Conservation (phyloP, 2,888 invertebrate genomes). For the Neuroscelio doddi region DNA sequence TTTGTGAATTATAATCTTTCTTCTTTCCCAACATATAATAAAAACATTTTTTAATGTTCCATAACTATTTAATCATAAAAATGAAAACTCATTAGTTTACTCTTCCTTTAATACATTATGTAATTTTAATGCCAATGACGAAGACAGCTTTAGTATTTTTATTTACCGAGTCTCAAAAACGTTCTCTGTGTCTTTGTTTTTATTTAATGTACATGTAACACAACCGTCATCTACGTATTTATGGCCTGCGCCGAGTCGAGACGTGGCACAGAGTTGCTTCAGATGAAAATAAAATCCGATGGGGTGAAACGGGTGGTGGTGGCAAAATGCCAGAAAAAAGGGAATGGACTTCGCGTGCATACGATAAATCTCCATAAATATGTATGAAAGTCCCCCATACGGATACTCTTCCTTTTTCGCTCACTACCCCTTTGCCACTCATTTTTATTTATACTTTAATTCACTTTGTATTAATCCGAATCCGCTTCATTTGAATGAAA, state of each 20-base stretch:
- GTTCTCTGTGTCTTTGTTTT: conserved; percentile 7
- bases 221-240: conserved; percentile 52
- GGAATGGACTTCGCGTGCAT: conserved; percentile 54
- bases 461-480: conserved; percentile 16
- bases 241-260: conserved; percentile 43
- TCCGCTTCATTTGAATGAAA: conserved; percentile 1
- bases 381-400: conserved; percentile 58
- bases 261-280: conserved; percentile 15
- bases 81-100: too few relatives aligned
- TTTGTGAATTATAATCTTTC: too few relatives aligned
- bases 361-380: conserved; percentile 63
- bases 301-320: conserved; percentile 61
- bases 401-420: conserved; percentile 43
- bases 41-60: too few relatives aligned
- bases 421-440: conserved; percentile 8
- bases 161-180: conserved; percentile 3
- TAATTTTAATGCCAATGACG: too few relatives aligned
- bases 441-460: conserved; percentile 21
- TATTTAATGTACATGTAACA: conserved; percentile 28
- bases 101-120: too few relatives aligned
- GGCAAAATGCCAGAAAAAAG: conserved; percentile 61
- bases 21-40: too few relatives aligned
- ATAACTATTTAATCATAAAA: too few relatives aligned
- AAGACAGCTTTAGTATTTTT: too few relatives aligned
- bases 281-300: conserved; percentile 62